Evolutionary conservation across 2,888 invertebrate genomes (phyloP), one percentile per base, ranked within the genome.

Genomic region (Taenaris catops): DNA sequence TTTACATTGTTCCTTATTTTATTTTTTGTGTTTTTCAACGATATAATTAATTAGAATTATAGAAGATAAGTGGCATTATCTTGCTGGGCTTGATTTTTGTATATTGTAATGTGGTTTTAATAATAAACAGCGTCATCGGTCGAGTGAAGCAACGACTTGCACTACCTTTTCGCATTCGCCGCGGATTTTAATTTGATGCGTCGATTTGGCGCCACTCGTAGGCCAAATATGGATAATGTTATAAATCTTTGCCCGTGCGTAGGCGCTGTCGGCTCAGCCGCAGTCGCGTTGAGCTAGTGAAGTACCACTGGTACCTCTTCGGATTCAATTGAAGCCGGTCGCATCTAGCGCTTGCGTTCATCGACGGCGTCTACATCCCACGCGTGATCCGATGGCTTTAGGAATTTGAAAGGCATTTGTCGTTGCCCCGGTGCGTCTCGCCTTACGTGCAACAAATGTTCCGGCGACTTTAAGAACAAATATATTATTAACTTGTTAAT

Each of bases 341-440:
- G 59, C 71, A 63, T 70, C 68, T 63, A 64, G 63, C 63, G 68
- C 58, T 63, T 55, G 58, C 58, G 66, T 63, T 56, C 55, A 55
- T 43, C 53, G 59, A 61, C 58, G 62, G 59, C 65, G 67, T 63
- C 64, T 60, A 60, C 65, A 72, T 54, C 84, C 79, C 76, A 80
- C 84, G 69, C 75, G 53, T 44, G 44, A 24, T 27, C 28, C 50
- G 53, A 59, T 53, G 53, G 55, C 66, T 70, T 69, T 76, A 61
- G 83, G 84, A 81, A 84, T 84, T 84, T 63, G 80, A 84, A 83
- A 81, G 84, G 81, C 69, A 84, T 83, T 73, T 69, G 79, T 74
- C 71, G 72, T 58, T 60, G 65, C 63, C 48, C 55, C 64, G 59
- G 58, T 56, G 55, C 61, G 62, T 65, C 63, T 62, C 62, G 61